phyloP scores from a whole-genome alignment of 1,140 invertebrate genomes.

The Caenorhabditis remanei region DNA sequence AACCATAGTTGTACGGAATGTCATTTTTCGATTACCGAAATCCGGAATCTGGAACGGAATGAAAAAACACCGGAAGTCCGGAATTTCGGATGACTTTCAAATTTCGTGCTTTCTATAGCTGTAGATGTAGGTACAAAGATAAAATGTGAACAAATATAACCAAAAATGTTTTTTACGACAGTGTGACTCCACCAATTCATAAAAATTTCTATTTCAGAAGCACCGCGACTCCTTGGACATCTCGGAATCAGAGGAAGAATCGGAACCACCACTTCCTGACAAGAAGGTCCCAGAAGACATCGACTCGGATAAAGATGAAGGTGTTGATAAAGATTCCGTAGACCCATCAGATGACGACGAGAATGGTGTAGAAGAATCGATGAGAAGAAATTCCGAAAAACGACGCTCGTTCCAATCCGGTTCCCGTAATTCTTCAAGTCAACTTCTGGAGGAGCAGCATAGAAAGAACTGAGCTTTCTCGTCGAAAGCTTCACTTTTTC shows the following conservation, averaged over 20 bases:
- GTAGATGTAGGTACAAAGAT: too few relatives aligned
- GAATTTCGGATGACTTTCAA: too few relatives aligned
- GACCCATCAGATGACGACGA: background rate
- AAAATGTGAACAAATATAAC: too few relatives aligned
- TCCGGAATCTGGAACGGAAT: too few relatives aligned
- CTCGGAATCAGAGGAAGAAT: background rate
- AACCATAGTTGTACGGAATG: too few relatives aligned
- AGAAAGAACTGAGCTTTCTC: background rate
- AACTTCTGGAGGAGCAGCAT: constrained; percentile 13
- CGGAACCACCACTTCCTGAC: background rate
- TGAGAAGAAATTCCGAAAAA: constrained; percentile 18
- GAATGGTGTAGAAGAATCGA: background rate
- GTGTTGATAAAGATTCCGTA: background rate
- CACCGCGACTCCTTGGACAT: background rate
- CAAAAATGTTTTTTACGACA: too few relatives aligned
- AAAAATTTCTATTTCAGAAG: background rate
- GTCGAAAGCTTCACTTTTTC: background rate
- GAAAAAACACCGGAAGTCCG: too few relatives aligned
- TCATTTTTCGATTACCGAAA: too few relatives aligned
- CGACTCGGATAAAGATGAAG: background rate
- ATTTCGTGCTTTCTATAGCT: too few relatives aligned
- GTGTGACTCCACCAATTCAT: too few relatives aligned
- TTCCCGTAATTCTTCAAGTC: constrained; percentile 13
- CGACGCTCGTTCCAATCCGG: constrained; percentile 16
- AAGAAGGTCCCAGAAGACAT: background rate